phyloP scores from a whole-genome alignment of 2,797 vertebrate species.

The Cynopterus sphinx region DNA sequence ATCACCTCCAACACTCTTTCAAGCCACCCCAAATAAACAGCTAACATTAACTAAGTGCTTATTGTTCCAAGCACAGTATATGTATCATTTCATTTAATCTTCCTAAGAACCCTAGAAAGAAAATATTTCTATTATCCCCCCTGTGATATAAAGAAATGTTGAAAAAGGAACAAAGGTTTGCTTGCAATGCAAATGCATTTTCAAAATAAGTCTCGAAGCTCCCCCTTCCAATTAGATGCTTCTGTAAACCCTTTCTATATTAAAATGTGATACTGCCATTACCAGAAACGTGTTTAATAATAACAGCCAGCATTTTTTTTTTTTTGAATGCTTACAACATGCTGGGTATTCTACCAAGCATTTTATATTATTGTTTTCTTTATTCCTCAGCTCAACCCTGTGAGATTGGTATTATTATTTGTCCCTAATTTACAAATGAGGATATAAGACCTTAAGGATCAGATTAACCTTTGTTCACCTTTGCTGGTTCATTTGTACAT shows the following conservation, averaged over 20 bases:
- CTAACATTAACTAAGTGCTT: neutral
- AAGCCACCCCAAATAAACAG: neutral
- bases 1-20: neutral
- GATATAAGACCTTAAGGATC: neutral
- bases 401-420: neutral
- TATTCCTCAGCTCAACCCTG: neutral
- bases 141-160: neutral
- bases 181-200: neutral
- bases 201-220: neutral
- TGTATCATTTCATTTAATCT: neutral
- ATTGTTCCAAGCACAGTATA: neutral
- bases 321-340: neutral
- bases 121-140: neutral
- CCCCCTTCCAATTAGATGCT: neutral
- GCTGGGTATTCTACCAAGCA: neutral
- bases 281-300: neutral
- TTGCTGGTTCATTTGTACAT: neutral
- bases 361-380: neutral
- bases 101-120: neutral
- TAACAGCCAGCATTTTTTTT: neutral
- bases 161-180: neutral
- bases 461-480: neutral
- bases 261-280: too few relatives aligned
- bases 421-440: neutral
- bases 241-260: neutral